Conservation (phyloP, 92 coral and sea anemone genomes). For the Heteractis magnifica region DNA sequence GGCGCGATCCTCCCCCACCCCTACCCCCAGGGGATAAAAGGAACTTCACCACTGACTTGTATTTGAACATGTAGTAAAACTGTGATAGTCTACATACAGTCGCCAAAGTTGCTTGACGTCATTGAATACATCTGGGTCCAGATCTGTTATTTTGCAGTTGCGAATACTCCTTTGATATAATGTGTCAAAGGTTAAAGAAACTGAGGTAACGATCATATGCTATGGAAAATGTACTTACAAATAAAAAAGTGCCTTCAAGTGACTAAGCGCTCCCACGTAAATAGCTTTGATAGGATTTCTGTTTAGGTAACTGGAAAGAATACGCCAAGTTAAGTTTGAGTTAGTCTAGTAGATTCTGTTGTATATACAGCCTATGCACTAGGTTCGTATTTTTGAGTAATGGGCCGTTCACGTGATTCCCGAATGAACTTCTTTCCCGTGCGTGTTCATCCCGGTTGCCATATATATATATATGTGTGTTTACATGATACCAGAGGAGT, state of each 20-base stretch:
- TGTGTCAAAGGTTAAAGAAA: background rate
- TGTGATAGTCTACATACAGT: background rate
- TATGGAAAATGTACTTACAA: background rate
- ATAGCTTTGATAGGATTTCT: background rate
- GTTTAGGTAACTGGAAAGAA: background rate
- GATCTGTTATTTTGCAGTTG: background rate
- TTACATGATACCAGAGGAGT: no score
- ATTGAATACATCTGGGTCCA: background rate
- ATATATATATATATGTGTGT: no score
- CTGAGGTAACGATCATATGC: no score
- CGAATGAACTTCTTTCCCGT: no score
- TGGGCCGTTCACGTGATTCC: no score
- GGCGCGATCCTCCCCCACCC: no score
- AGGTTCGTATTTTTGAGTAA: no score
- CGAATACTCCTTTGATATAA: background rate
- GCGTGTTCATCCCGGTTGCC: no score
- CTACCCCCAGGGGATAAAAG: background rate
- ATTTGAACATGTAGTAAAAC: background rate
- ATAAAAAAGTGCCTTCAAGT: background rate
- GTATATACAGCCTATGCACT: no score
- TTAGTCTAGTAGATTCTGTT: no score
- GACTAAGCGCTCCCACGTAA: background rate
- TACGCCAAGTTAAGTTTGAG: no score
- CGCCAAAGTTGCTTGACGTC: background rate
- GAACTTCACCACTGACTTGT: background rate